Percentiles rank a stretch among this genome's conserved stretches.
These are phyloP conservation scores for Euzophera pinguis DNA, from an alignment of 2,888 invertebrate species.

Conservation along the genomic window DNA sequence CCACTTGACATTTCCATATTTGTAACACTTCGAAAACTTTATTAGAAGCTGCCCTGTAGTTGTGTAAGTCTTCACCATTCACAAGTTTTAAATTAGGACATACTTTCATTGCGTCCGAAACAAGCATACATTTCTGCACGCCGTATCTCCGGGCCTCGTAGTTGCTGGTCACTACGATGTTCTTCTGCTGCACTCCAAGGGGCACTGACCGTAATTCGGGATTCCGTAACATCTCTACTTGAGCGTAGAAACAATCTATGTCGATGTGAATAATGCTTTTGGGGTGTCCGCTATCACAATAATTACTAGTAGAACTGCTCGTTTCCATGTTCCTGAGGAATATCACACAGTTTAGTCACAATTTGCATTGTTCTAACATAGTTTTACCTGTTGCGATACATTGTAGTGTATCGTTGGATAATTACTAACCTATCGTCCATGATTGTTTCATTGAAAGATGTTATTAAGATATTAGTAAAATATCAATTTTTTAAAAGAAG, in stretches of 20 bases:
- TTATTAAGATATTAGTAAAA: constrained; percentile 50
- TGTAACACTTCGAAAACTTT: constrained; percentile 86
- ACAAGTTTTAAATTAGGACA: constrained; percentile 88
- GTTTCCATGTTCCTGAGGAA: constrained; percentile 72
- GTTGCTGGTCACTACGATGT: constrained; percentile 91
- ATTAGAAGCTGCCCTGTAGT: constrained; percentile 88
- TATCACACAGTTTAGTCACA: constrained; percentile 52
- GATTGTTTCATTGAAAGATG: constrained; percentile 54
- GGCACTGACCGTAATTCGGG: constrained; percentile 84
- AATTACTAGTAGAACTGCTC: constrained; percentile 61
- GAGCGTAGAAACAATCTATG: constrained; percentile 92
- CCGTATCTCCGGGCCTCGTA: constrained; percentile 88
- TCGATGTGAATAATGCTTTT: constrained; percentile 89
- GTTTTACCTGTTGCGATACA: constrained; percentile 66
- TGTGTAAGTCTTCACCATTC: constrained; percentile 90
- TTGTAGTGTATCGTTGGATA: constrained; percentile 38
- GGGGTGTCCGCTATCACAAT: constrained; percentile 75
- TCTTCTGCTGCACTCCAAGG: constrained; percentile 91
- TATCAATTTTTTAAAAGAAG: constrained; percentile 46
- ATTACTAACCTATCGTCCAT: constrained; percentile 69
- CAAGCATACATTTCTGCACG: constrained; percentile 87
- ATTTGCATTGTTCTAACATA: constrained; percentile 63
- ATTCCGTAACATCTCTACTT: constrained; percentile 89
- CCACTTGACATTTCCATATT: constrained; percentile 86
- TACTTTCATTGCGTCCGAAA: constrained; percentile 85